These are phyloP conservation scores for Adelges cooleyi DNA, from an alignment of 1,140 invertebrate genomes.

Conservation along the genomic window DNA sequence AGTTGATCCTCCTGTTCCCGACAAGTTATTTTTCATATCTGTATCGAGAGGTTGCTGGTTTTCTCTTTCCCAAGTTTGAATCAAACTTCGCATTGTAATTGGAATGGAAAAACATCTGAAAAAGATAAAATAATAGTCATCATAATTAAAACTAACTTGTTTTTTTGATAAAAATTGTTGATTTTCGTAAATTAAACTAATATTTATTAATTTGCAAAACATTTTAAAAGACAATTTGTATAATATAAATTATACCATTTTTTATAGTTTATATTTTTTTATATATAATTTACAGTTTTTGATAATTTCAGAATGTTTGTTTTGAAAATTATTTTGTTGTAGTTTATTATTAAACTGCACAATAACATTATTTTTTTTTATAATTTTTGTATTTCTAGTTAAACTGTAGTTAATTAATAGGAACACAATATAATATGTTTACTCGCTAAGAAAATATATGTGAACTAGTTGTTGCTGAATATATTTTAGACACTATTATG, in stretches of 20 bases:
- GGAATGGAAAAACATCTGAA: constrained; percentile 76
- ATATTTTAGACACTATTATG: not conserved
- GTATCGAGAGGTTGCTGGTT: constrained; percentile 9
- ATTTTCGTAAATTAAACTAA: not conserved
- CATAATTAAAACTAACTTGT: not conserved
- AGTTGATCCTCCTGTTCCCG: constrained; percentile 22
- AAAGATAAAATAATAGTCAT: constrained; percentile 29
- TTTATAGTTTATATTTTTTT: not conserved
- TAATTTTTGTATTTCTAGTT: too few relatives aligned
- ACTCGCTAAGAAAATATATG: too few relatives aligned
- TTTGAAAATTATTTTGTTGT: too few relatives aligned
- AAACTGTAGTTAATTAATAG: too few relatives aligned
- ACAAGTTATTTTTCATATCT: constrained; percentile 20
- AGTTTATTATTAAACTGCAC: too few relatives aligned
- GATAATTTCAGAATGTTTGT: too few relatives aligned
- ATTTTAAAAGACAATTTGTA: not conserved
- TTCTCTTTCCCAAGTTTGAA: constrained; percentile 48
- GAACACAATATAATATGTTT: too few relatives aligned
- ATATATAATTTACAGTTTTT: not conserved
- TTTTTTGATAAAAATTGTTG: too few relatives aligned
- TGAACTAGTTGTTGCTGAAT: too few relatives aligned
- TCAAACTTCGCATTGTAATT: constrained; percentile 64
- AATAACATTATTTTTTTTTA: too few relatives aligned
- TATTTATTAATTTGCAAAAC: not conserved
- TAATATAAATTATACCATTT: not conserved